Evolutionary conservation across 2,888 invertebrate species (phyloP).

Genomic region (Folsomia candida): DNA sequence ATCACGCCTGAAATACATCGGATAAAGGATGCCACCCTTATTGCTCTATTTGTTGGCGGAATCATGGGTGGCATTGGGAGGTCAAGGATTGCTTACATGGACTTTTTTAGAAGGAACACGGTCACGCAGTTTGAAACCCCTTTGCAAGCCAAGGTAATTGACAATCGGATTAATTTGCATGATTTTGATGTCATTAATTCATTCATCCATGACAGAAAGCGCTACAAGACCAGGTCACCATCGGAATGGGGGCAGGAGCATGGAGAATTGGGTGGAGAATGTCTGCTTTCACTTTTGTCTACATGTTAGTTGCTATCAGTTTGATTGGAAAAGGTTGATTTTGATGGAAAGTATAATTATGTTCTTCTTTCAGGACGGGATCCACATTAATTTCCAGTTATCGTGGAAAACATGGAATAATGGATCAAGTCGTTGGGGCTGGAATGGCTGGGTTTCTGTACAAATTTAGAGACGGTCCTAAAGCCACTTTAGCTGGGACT

Average conservation of each 20-base stretch:
- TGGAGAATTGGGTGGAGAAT: slow-evolving; percentile 68
- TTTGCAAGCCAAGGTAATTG: slow-evolving; percentile 50
- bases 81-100: slow-evolving; percentile 47
- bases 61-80: slow-evolving; percentile 54
- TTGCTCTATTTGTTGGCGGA: slow-evolving; percentile 65
- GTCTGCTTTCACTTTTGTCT: slow-evolving; percentile 65
- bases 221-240: slow-evolving; percentile 68
- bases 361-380: slow-evolving; percentile 62
- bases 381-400: slow-evolving; percentile 67
- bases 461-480: slow-evolving; percentile 67
- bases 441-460: slow-evolving; percentile 65
- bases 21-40: slow-evolving; percentile 61
- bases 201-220: slow-evolving; percentile 59
- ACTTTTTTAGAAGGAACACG: slow-evolving; percentile 50
- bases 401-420: slow-evolving; percentile 64
- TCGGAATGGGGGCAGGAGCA: slow-evolving; percentile 71
- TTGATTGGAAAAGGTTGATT: background rate
- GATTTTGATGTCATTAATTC: background rate
- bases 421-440: slow-evolving; percentile 68
- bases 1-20: slow-evolving; percentile 64
- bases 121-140: slow-evolving; percentile 50
- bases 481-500: slow-evolving; percentile 67
- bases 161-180: too few species aligned
- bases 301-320: slow-evolving; percentile 61
- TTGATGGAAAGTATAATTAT: background rate